Base-by-base conservation (phyloP, 1,140 invertebrate species). In the Galleria mellonella region DNA sequence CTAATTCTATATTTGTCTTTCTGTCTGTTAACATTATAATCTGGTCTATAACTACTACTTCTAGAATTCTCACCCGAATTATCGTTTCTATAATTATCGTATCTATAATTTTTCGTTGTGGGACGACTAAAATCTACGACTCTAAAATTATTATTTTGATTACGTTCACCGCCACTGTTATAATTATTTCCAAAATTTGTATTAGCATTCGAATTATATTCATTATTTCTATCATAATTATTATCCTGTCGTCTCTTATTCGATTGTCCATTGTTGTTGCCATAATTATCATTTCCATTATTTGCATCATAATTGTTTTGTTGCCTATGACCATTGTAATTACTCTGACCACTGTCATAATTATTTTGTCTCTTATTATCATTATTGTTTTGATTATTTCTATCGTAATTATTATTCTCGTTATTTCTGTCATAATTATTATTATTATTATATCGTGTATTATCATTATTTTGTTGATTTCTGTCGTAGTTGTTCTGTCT, bases 171-270 rank as follows among this genome's bases (percentile, higher is more conserved):
- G 17, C 6, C 17, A 23, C 17, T 23, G 6, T 23, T 23, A 6
- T 23, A 23, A 23, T 23, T 23, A 3, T 2, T 2, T 23, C 6
- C 17, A 23, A 3, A 23, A 23, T 23, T 23, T 23, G 17, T 9
- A 42, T 42, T 42, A 9, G 8, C 11, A 42, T 42, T 32, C 31
- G 9, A 31, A 30, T 40, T 40, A 8, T 29, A 17, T 23, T 38
- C 7, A 23, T 32, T 37, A 9, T 28, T 13, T 10, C 10, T 11
- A 23, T 43, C 9, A 9, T 43, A 15, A 43, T 43, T 10, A 32
- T 42, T 35, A 13, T 43, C 7, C 28, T 17, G 5, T 32, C 9
- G 17, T 15, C 17, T 8, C 11, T 15, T 12, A 32, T 9, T 15
- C 23, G 11, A 6, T 31, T 35, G 7, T 33, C 15, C 15, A 43